phyloP scores from a whole-genome alignment of 2,797 vertebrate genomes.

The Acipenser transmontanus region DNA sequence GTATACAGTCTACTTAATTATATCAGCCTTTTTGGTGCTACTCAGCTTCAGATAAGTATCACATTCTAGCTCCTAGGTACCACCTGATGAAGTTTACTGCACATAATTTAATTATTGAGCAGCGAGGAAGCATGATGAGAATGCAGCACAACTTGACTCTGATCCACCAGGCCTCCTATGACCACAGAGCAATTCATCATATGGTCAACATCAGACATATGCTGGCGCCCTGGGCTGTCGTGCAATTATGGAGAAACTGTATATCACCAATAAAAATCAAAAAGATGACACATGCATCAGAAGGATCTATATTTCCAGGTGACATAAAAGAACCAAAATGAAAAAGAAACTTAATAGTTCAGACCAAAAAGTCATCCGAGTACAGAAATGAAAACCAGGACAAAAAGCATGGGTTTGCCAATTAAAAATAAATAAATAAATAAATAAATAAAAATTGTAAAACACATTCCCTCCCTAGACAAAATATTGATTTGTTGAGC shows the following conservation, averaged over 20 bases:
- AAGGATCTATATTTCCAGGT: background rate
- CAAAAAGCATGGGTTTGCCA: too few relatives aligned
- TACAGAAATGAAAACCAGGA: background rate
- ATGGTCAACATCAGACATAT: background rate
- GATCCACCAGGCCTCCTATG: background rate
- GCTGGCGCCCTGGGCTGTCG: background rate
- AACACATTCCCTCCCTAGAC: too few relatives aligned
- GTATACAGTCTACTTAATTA: too few relatives aligned
- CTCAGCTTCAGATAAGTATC: too few relatives aligned
- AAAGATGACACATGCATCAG: background rate
- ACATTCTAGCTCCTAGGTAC: background rate
- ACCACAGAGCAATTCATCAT: background rate
- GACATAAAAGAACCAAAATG: background rate
- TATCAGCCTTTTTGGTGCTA: too few relatives aligned
- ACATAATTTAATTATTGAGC: background rate
- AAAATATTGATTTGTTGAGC: too few relatives aligned
- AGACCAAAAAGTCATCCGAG: background rate
- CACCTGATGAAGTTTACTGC: background rate
- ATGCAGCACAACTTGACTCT: background rate
- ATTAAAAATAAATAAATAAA: too few relatives aligned
- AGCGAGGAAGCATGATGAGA: background rate
- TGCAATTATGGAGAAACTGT: background rate
- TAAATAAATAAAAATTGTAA: too few relatives aligned
- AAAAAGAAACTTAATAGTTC: background rate
- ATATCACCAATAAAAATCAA: background rate